Conservation (phyloP, 2,113 vertebrate genomes). For the Hippolais icterina region DNA sequence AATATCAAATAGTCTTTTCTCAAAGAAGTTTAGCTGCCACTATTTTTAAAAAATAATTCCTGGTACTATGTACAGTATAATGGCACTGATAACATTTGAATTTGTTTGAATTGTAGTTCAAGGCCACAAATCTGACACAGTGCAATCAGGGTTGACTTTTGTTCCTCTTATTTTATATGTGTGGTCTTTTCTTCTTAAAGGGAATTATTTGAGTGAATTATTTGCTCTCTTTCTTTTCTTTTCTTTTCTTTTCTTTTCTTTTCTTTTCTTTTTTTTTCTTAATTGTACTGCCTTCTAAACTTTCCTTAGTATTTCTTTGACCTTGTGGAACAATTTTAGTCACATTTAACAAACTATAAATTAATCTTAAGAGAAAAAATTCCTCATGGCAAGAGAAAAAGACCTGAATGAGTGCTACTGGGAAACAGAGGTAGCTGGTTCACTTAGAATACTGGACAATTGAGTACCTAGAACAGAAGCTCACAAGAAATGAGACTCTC, state of each 20-base stretch:
- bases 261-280: neutral
- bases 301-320: neutral
- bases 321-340: neutral
- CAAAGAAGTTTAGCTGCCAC: neutral
- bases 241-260: too few relatives aligned
- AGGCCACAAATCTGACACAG: neutral
- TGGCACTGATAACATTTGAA: neutral
- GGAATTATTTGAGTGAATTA: neutral
- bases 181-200: neutral
- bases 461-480: neutral
- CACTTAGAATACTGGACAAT: neutral
- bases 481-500: neutral
- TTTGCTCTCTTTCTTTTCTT: neutral
- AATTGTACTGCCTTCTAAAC: neutral
- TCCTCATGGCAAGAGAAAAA: neutral
- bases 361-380: neutral
- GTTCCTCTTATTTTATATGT: neutral
- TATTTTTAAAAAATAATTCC: neutral
- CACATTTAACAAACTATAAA: neutral
- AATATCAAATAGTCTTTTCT: neutral
- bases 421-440: neutral
- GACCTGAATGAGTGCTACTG: neutral
- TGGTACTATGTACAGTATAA: neutral
- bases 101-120: neutral
- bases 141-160: neutral